Evolutionary conservation across 2,888 invertebrate species (phyloP), one percentile per base, ranked within the genome.

Genomic region (Folsomia manolachei): DNA sequence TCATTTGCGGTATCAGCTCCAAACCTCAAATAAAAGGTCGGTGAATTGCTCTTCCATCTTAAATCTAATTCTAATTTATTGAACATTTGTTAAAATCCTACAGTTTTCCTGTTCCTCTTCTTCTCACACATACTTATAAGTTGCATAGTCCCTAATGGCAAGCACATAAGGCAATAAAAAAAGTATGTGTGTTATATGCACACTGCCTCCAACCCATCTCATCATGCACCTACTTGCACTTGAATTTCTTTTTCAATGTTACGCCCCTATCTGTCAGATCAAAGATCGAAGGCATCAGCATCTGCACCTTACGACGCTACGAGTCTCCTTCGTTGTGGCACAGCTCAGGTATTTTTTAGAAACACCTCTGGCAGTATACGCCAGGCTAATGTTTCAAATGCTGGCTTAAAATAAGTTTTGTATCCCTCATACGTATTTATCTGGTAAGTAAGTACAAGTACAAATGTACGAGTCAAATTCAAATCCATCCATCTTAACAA

Each of bases 181-280:
- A 39, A 39, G 39, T 14, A 39, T 39, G 4, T 39, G 39, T 39
- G 39, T 39, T 39, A 14, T 39, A 14, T 39, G 39, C 39, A 39
- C 14, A 39, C 39, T 9, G 39, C 39, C 39, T 39, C 39, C 39
- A n/a, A n/a, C n/a, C n/a, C n/a, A n/a, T n/a, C 39, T 14, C 39
- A 4, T 39, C 39, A 14, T 39, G 39, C 39, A 39, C 39, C 14
- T 39, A 14, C 39, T 39, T 9, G 39, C 39, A 9, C 39, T 56
- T 21, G 7, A 7, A 56, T 56, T 21, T 56, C n/a, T 19, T 56
- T 56, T 56, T 19, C 4, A 21, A 21, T 19, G 56, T 56, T 7
- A 56, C 56, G 56, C 56, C 56, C 56, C 56, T 56, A 64, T 56
- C 56, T 56, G 56, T 60, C 56, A 67, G 67, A 67, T 67, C 67